phyloP scores from a whole-genome alignment of 2,888 invertebrate genomes.

The Protophormia terraenovae region DNA sequence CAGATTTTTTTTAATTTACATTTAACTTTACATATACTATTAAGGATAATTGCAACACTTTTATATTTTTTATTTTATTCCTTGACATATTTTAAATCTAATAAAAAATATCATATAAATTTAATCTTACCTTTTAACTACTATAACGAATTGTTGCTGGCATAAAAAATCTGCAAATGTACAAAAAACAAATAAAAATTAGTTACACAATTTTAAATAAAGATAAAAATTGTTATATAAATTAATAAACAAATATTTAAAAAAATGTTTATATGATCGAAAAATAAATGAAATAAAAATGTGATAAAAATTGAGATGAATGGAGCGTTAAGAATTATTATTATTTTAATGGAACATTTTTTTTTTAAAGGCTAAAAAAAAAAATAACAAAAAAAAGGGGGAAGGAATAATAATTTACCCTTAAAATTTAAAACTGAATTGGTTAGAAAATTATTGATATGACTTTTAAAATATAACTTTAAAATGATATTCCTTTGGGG shows the following conservation, averaged over 20 bases:
- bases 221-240: not conserved
- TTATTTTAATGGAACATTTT: slow-evolving; percentile 1
- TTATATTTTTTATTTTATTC: no score
- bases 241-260: not conserved
- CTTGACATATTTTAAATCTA: no score
- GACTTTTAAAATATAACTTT: not conserved
- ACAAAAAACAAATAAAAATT: slow-evolving; percentile 30
- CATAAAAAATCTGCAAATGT: slow-evolving; percentile 27
- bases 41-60: no score
- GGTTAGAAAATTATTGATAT: not conserved
- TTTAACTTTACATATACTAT: no score
- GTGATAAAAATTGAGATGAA: slow-evolving; percentile 43
- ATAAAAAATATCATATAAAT: not conserved
- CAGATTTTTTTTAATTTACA: no score
- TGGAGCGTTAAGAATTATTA: slow-evolving; percentile 27
- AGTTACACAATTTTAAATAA: slow-evolving; percentile 25
- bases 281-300: slow-evolving; percentile 24
- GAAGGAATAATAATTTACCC: slow-evolving; percentile 1
- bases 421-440: not conserved
- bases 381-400: not conserved
- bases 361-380: not conserved
- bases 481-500: not conserved
- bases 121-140: slow-evolving; percentile 29
- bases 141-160: not conserved
- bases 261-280: not conserved